These are phyloP conservation scores for Sebastiscus tertius DNA, from an alignment of 2,797 vertebrate species.

Conservation along the genomic window DNA sequence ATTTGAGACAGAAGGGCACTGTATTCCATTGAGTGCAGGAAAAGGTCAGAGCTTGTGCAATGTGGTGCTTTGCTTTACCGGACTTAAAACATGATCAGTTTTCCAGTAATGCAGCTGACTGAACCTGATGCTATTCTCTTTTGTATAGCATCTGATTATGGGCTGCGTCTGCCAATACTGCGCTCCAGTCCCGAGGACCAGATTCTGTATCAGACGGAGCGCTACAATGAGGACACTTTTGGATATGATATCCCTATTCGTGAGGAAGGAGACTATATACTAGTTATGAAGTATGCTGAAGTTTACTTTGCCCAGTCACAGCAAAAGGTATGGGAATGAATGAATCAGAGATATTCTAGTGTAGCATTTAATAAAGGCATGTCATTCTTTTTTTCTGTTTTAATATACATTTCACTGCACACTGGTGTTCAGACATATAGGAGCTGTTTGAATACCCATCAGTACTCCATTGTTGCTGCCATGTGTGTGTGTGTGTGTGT, in stretches of 20 bases:
- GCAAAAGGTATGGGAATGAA: slow-evolving; percentile 89
- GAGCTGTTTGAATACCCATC: background rate
- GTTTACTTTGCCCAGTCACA: slow-evolving; percentile 99
- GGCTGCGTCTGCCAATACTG: slow-evolving; percentile 95
- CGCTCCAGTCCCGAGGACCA: slow-evolving; percentile 95
- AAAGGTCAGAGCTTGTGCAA: slow-evolving; percentile 26
- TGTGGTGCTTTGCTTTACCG: slow-evolving; percentile 3
- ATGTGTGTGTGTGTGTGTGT: background rate
- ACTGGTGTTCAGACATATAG: background rate
- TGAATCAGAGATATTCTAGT: background rate
- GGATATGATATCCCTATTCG: slow-evolving; percentile 96
- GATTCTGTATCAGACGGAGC: slow-evolving; percentile 96
- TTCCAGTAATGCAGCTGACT: background rate
- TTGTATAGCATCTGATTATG: slow-evolving; percentile 93
- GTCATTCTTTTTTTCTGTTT: background rate
- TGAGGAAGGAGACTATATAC: slow-evolving; percentile 96
- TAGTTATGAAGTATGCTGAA: slow-evolving; percentile 97
- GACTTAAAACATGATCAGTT: background rate
- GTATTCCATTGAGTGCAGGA: slow-evolving; percentile 1
- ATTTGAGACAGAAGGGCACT: slow-evolving; percentile 7
- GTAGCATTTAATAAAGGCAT: background rate
- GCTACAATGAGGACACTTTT: slow-evolving; percentile 98
- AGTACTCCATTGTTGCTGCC: background rate
- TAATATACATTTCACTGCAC: background rate
- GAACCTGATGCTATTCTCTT: slow-evolving; percentile 12